phyloP scores from a whole-genome alignment of 2,888 invertebrate genomes.

The Lottia scabra region DNA sequence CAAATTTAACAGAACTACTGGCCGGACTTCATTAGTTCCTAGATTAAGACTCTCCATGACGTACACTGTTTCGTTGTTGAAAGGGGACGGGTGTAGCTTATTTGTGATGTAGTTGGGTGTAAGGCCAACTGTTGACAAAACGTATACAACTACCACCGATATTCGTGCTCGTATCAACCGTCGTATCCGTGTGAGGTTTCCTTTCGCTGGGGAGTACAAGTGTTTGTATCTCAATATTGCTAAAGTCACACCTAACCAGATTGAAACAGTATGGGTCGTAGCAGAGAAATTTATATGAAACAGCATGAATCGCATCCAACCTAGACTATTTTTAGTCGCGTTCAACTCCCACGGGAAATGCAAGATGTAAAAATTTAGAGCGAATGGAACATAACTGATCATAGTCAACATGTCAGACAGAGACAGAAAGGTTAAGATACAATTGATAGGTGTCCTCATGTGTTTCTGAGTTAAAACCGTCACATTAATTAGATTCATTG shows the following conservation, averaged over 20 bases:
- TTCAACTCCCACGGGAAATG: conserved; percentile 39
- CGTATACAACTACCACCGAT: conserved; percentile 84
- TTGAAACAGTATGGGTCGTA: conserved; percentile 88
- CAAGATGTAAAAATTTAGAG: conserved; percentile 74
- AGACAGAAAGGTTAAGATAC: conserved; percentile 85
- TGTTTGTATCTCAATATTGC: conserved; percentile 83
- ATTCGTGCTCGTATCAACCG: conserved; percentile 75
- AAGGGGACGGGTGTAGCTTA: conserved; percentile 72
- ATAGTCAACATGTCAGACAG: conserved; percentile 96
- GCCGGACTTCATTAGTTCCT: conserved; percentile 40
- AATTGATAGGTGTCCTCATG: conserved; percentile 90
- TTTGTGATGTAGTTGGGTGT: conserved; percentile 87
- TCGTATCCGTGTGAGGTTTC: conserved; percentile 71
- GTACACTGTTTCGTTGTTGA: conserved; percentile 37
- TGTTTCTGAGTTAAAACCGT: conserved; percentile 85
- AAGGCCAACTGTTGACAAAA: conserved; percentile 84
- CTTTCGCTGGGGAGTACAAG: conserved; percentile 81
- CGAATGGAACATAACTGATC: conserved; percentile 88
- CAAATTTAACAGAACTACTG: conserved; percentile 75
- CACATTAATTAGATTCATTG: conserved; percentile 91
- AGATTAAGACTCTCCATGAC: conserved; percentile 44
- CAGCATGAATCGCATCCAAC: conserved; percentile 69
- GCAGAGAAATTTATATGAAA: conserved; percentile 93
- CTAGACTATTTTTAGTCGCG: conserved; percentile 55
- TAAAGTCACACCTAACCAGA: conserved; percentile 90